Conservation (phyloP, 2,113 vertebrate genomes). For the Rattus rattus region DNA sequence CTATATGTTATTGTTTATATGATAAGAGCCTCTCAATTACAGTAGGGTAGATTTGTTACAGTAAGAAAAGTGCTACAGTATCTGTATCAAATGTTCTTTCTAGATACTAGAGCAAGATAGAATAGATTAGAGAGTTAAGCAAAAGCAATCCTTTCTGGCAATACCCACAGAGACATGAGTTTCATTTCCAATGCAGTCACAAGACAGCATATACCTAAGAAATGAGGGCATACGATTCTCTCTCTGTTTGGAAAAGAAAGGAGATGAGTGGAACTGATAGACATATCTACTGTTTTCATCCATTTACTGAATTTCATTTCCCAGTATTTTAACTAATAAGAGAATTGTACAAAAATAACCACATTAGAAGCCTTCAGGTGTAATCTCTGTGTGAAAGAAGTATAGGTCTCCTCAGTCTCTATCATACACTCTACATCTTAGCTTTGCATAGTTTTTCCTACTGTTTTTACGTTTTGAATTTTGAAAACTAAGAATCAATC, state of each 20-base stretch:
- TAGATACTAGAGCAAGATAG: not conserved
- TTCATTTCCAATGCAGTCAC: not conserved
- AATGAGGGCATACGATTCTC: not conserved
- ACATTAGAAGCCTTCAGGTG: not conserved
- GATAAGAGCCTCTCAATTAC: not conserved
- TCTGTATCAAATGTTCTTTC: not conserved
- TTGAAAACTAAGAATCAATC: slow-evolving; percentile 8
- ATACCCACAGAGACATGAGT: not conserved
- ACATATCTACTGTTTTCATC: not conserved
- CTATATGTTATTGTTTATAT: not conserved
- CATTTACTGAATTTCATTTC: not conserved
- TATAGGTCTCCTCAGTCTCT: not conserved
- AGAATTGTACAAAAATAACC: slow-evolving; percentile 5
- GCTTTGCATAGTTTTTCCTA: not conserved
- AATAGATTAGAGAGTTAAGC: not conserved
- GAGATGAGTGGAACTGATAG: not conserved
- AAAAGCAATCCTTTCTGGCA: not conserved
- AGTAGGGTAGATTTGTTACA: not conserved
- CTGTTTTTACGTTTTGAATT: not conserved
- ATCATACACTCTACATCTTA: not conserved
- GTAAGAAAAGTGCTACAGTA: not conserved
- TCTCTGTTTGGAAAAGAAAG: not conserved
- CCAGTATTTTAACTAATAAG: not conserved
- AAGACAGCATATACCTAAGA: not conserved
- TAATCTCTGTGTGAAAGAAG: slow-evolving; percentile 28